These are phyloP conservation scores for Anarrhichthys ocellatus DNA, from an alignment of 2,113 vertebrate genomes.

Conservation along the genomic window DNA sequence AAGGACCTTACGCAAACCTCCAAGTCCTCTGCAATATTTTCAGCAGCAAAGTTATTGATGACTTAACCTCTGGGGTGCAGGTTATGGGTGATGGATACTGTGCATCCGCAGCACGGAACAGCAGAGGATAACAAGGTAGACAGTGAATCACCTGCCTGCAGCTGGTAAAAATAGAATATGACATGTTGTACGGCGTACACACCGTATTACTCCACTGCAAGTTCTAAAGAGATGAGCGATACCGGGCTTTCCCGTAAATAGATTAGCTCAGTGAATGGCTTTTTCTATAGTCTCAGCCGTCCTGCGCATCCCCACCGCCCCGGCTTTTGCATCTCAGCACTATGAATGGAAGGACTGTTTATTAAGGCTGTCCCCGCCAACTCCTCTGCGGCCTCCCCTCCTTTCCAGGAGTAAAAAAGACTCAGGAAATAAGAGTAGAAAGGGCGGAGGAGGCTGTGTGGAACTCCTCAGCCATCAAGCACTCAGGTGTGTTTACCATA, in stretches of 20 bases:
- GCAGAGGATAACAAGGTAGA: slow-evolving; percentile 85
- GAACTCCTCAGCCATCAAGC: slow-evolving; percentile 67
- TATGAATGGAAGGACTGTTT: slow-evolving; percentile 69
- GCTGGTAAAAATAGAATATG: slow-evolving; percentile 83
- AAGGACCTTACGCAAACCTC: slow-evolving; percentile 82
- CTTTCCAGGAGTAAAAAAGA: slow-evolving; percentile 54
- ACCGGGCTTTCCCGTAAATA: slow-evolving; percentile 70
- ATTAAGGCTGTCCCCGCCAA: slow-evolving; percentile 67
- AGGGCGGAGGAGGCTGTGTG: slow-evolving; percentile 1
- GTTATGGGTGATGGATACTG: slow-evolving; percentile 85
- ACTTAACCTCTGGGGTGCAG: slow-evolving; percentile 86
- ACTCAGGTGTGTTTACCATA: slow-evolving; percentile 80
- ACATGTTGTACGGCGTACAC: slow-evolving; percentile 67
- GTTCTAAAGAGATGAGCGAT: slow-evolving; percentile 70
- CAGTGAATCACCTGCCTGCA: slow-evolving; percentile 83
- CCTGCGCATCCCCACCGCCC: slow-evolving; percentile 63
- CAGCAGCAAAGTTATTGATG: slow-evolving; percentile 84
- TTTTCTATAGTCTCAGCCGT: slow-evolving; percentile 69
- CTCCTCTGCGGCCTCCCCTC: slow-evolving; percentile 64
- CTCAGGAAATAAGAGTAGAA: slow-evolving; percentile 43
- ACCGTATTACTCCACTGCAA: slow-evolving; percentile 68
- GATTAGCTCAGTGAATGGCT: slow-evolving; percentile 71
- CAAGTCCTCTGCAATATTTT: slow-evolving; percentile 83
- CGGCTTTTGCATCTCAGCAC: slow-evolving; percentile 75
- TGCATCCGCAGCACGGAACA: slow-evolving; percentile 77